Base-by-base conservation (phyloP, 2,113 vertebrate species). In the Notothenia rossii region DNA sequence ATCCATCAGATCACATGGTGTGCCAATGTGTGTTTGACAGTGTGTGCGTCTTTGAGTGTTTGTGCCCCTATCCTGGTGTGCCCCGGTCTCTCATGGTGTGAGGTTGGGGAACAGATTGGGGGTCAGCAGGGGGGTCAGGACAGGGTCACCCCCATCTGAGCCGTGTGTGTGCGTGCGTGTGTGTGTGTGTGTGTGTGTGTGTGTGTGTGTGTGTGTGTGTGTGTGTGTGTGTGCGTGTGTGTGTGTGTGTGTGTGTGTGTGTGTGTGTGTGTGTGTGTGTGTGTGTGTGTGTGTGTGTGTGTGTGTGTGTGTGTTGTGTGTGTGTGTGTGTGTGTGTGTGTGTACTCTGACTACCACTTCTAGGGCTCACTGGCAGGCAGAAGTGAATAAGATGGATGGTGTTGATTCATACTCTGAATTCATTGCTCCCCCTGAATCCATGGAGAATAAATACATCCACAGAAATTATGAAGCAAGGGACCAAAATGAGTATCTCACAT, bases 71-170 rank as follows among this genome's bases (percentile, higher is more conserved):
- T 91, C 91, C 88, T 20, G 80, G 91, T 89, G 92, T 84, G 92
- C 86, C 81, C 88, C 87, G 88, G 88, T 85, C 88, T 90, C 92
- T 93, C 84, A 85, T 91, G 90, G 91, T 90, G 93, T 91, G 89
- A 93, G 92, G 91, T 93, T 91, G 85, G 93, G 92, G 92, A 94
- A 95, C 95, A 95, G 95, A 95, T 95, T 95, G 94, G 84, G 87
- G 93, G 94, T 94, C 95, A 94, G 94, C 93, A 91, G 94, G 95
- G 94, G 92, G 91, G 93, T 93, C 91, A 92, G 89, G 93, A 89
- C 90, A 92, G 92, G 94, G 94, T 95, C 94, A 94, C 92, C 94
- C 94, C 95, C 93, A 7, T 93, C 92, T 90, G 93, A 93, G 93
- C 72, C 6, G 25, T 59, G 82, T 72, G 58, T 82, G 73, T 71